phyloP scores from a whole-genome alignment of 2,113 vertebrate genomes.

The Apeltes quadracus region DNA sequence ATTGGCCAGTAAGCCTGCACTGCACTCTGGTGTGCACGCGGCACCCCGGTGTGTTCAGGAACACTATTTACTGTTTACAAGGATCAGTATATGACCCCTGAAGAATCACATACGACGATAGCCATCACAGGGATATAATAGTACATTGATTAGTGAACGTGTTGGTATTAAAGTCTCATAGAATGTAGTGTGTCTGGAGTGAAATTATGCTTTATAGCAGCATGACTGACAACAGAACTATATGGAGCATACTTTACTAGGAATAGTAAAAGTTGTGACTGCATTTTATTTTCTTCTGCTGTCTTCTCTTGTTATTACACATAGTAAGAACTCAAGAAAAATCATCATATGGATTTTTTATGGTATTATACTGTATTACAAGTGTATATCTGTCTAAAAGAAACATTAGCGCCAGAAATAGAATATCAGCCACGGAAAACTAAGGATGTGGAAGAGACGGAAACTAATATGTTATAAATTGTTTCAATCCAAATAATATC shows the following conservation, averaged over 20 bases:
- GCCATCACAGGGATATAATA: constrained; percentile 11
- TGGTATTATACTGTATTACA: not conserved
- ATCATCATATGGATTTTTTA: not conserved
- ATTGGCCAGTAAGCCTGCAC: constrained; percentile 26
- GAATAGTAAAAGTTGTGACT: constrained; percentile 55
- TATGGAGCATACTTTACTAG: constrained; percentile 62
- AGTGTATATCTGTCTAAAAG: not conserved
- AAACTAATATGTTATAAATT: not conserved
- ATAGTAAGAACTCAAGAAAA: not conserved
- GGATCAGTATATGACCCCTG: constrained; percentile 16
- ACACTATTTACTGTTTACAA: constrained; percentile 53
- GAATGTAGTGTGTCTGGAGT: constrained; percentile 10
- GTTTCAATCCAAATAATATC: not conserved
- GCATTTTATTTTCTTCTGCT: not conserved
- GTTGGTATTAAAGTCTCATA: not conserved
- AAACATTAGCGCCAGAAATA: not conserved
- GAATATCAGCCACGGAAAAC: not conserved
- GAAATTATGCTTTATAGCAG: constrained; percentile 58
- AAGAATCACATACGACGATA: constrained; percentile 31
- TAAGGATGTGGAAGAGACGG: not conserved
- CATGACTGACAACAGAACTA: constrained; percentile 54
- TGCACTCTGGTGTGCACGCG: not conserved
- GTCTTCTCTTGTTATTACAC: not conserved
- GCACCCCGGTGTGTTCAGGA: not conserved
- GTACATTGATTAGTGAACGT: not conserved